Conservation (phyloP, 2,888 invertebrate species). For the Andrena hattorfiana region DNA sequence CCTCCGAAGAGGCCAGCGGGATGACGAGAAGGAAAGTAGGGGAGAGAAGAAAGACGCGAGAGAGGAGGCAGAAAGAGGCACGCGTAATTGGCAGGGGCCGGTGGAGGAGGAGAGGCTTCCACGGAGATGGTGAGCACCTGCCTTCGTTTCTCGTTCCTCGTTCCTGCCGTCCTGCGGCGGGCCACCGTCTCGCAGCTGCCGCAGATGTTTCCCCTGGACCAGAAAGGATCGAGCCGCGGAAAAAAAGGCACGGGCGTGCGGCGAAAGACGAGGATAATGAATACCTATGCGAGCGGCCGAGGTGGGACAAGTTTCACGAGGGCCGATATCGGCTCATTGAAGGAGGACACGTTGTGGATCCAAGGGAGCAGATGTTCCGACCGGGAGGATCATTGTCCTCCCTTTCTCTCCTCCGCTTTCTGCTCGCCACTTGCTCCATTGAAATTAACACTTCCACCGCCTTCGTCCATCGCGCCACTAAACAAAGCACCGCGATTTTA, state of each 20-base stretch:
- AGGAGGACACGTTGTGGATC: slow-evolving; percentile 70
- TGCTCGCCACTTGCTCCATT: slow-evolving; percentile 2
- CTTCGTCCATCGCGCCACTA: no score
- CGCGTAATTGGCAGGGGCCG: slow-evolving; percentile 78
- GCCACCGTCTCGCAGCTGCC: slow-evolving; percentile 82
- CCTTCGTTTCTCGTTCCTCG: slow-evolving; percentile 74
- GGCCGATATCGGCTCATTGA: slow-evolving; percentile 68
- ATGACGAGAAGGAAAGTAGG: background rate
- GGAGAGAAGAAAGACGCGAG: slow-evolving; percentile 36
- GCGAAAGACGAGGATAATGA: slow-evolving; percentile 78
- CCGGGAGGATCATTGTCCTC: slow-evolving; percentile 73
- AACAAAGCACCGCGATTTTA: no score
- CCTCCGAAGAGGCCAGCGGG: no score
- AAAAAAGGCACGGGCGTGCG: slow-evolving; percentile 20
- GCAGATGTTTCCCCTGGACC: slow-evolving; percentile 82
- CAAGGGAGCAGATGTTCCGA: slow-evolving; percentile 74
- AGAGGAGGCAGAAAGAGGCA: slow-evolving; percentile 78
- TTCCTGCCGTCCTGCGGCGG: slow-evolving; percentile 73
- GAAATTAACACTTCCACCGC: background rate
- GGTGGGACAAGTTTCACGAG: slow-evolving; percentile 79
- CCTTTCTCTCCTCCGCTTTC: slow-evolving; percentile 31
- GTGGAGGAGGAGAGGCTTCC: slow-evolving; percentile 48
- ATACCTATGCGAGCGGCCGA: slow-evolving; percentile 75
- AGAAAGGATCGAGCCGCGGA: slow-evolving; percentile 72
- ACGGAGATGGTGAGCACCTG: slow-evolving; percentile 71